These are phyloP conservation scores for Cheilosia scutellata DNA, from an alignment of 2,888 invertebrate species.

Conservation along the genomic window DNA sequence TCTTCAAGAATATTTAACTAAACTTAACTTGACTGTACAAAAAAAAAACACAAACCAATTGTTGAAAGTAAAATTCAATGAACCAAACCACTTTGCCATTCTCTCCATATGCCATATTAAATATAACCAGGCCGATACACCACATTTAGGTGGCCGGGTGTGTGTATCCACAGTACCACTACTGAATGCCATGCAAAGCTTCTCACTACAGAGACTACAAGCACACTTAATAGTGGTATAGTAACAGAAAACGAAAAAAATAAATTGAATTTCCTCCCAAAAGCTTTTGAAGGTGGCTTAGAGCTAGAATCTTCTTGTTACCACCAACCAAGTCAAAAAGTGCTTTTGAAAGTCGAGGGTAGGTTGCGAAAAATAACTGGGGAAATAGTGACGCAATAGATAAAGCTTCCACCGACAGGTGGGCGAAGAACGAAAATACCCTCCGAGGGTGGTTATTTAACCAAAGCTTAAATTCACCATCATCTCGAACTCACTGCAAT, in stretches of 20 bases:
- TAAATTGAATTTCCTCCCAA: conserved; percentile 26
- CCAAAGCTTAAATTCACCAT: conserved; percentile 13
- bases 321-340: background rate
- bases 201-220: conserved; percentile 4
- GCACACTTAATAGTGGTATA: conserved; percentile 15
- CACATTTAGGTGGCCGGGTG: conserved; percentile 60
- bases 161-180: conserved; percentile 45
- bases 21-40: no score
- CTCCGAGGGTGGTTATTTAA: conserved; percentile 56
- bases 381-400: conserved; percentile 62
- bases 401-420: conserved; percentile 52
- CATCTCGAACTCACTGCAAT: conserved; percentile 1
- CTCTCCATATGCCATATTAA: conserved; percentile 70
- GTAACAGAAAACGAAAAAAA: background rate
- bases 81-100: conserved; percentile 74
- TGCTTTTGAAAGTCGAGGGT: conserved; percentile 64
- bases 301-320: conserved; percentile 58
- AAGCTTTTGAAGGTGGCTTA: conserved; percentile 15
- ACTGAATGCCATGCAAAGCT: conserved; percentile 69
- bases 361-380: background rate
- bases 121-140: conserved; percentile 64
- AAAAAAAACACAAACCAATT: conserved; percentile 48
- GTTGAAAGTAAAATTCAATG: conserved; percentile 75
- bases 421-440: conserved; percentile 45
- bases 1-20: no score